Evolutionary conservation across 2,113 vertebrate genomes (phyloP).

Genomic region (Lepisosteus osseus): DNA sequence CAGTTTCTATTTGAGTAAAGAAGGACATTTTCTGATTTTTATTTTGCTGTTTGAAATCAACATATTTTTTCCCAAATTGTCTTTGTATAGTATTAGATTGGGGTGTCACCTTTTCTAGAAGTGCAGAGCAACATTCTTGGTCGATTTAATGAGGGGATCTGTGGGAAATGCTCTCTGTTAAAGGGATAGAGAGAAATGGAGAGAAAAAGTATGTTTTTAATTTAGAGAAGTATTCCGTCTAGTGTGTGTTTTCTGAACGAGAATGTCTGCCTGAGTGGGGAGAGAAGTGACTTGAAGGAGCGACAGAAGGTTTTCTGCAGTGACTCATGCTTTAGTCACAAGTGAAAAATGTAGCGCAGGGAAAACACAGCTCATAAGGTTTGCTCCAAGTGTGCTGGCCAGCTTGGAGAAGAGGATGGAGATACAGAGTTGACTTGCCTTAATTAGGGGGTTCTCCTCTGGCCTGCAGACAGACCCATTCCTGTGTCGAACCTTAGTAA

Average conservation of each 20-base stretch:
- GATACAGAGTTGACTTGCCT: constrained; percentile 42
- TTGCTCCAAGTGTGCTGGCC: constrained; percentile 12
- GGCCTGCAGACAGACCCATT: constrained; percentile 43
- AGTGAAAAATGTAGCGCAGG: constrained; percentile 53
- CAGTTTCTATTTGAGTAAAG: no score
- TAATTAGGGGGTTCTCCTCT: constrained; percentile 50
- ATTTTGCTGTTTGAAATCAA: no score
- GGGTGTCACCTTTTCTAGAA: no score
- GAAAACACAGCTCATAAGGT: constrained; percentile 44
- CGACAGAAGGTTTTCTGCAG: constrained; percentile 48
- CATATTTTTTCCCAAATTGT: no score
- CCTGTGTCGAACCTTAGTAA: constrained; percentile 53
- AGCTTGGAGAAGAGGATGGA: constrained; percentile 45
- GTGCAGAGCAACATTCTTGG: no score
- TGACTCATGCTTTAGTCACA: constrained; percentile 51
- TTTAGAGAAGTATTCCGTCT: constrained; percentile 73
- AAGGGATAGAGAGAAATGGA: no score
- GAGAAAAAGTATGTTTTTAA: constrained; percentile 62
- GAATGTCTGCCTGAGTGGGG: constrained; percentile 47
- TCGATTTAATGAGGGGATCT: no score
- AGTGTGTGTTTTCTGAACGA: constrained; percentile 68
- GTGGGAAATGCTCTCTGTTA: no score
- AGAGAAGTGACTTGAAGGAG: constrained; percentile 46
- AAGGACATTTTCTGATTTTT: no score
- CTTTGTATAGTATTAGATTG: no score